phyloP scores from a whole-genome alignment of 2,797 vertebrate species.

The Phataginus tricuspis region DNA sequence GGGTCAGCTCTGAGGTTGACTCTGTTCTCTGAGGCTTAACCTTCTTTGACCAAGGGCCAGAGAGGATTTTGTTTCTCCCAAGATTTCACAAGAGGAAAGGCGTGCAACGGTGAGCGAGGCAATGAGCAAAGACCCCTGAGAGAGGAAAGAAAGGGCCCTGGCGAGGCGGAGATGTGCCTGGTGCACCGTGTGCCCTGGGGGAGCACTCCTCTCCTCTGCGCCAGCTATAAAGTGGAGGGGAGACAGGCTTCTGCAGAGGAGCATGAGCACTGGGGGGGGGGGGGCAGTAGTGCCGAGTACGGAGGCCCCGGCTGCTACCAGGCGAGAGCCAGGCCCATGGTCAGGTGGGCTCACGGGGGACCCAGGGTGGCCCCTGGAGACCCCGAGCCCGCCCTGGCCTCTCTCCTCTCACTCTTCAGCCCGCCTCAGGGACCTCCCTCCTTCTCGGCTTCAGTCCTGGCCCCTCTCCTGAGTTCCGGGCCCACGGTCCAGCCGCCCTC shows the following conservation, averaged over 20 bases:
- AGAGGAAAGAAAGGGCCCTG: background rate
- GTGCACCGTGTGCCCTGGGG: background rate
- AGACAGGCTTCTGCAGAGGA: background rate
- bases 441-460: background rate
- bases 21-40: slow-evolving; percentile 69
- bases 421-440: background rate
- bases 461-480: background rate
- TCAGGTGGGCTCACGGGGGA: accelerated
- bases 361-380: background rate
- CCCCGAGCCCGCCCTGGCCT: background rate
- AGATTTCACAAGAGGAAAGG: background rate
- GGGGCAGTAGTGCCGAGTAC: background rate
- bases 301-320: background rate
- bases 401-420: background rate
- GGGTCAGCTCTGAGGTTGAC: slow-evolving; percentile 44
- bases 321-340: background rate
- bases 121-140: background rate
- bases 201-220: background rate
- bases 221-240: background rate
- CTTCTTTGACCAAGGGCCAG: slow-evolving; percentile 70
- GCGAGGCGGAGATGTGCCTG: no score
- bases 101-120: background rate
- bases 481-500: background rate
- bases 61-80: slow-evolving; percentile 61
- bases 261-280: background rate